phyloP scores from a whole-genome alignment of 2,888 invertebrate species.

The Dicranocentrus wangi region DNA sequence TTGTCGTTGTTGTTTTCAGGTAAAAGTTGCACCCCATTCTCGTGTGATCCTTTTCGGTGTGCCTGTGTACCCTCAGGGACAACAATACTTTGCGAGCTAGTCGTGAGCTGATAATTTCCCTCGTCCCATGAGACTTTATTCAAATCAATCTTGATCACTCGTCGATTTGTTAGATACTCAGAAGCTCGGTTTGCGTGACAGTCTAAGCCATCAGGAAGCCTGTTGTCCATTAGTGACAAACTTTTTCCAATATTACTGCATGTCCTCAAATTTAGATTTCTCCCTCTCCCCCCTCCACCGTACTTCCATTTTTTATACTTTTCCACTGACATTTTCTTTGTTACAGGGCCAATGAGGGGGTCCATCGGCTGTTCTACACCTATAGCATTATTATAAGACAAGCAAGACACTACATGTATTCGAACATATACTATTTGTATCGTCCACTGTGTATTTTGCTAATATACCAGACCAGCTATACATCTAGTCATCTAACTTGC shows the following conservation, averaged over 20 bases:
- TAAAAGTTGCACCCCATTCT: no score
- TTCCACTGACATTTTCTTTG: conserved; percentile 70
- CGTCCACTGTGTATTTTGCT: no score
- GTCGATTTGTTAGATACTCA: conserved; percentile 57
- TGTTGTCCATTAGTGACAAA: conserved; percentile 66
- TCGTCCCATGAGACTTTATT: conserved; percentile 64
- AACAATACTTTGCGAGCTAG: background rate
- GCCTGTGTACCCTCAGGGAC: no score
- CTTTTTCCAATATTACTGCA: conserved; percentile 45
- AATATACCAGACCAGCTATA: no score
- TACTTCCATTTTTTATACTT: conserved; percentile 66
- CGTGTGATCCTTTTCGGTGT: no score
- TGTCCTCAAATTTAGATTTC: conserved; percentile 26
- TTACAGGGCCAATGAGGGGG: conserved; percentile 59
- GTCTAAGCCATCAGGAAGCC: conserved; percentile 35
- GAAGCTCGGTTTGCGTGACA: conserved; percentile 58
- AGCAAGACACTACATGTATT: no score
- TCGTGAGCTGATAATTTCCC: conserved; percentile 41
- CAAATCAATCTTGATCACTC: conserved; percentile 72
- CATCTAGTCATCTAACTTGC: no score
- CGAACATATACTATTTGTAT: no score
- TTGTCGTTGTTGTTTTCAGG: no score
- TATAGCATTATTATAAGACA: no score
- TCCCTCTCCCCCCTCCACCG: conserved; percentile 48
- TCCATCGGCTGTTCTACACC: conserved; percentile 32